Evolutionary conservation across 2,113 vertebrate genomes (phyloP).

Genomic region (Zapus hudsonius): DNA sequence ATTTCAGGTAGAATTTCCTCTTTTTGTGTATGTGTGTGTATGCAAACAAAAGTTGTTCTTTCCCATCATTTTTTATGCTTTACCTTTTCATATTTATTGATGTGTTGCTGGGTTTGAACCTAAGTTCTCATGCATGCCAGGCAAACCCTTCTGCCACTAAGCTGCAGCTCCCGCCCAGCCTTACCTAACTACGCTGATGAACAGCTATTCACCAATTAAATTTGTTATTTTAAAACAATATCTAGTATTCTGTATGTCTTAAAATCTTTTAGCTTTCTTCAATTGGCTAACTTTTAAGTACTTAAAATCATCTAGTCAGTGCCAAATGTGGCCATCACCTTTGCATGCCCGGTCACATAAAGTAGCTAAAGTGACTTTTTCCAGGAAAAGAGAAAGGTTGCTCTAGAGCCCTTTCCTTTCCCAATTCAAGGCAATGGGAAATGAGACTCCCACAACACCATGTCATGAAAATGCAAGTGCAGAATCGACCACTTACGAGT

Average conservation of each 20-base stretch:
- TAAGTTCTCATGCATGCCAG: neutral
- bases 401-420: conserved; percentile 2
- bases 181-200: neutral
- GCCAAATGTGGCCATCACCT: neutral
- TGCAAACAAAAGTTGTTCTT: conserved; percentile 3
- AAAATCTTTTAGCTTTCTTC: neutral
- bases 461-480: neutral
- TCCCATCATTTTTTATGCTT: neutral
- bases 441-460: neutral
- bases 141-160: neutral
- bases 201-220: neutral
- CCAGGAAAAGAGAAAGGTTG: neutral
- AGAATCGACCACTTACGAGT: neutral
- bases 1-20: conserved; percentile 52
- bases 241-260: neutral
- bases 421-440: neutral
- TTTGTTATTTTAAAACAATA: neutral
- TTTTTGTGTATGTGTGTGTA: conserved; percentile 43
- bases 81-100: neutral
- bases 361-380: neutral
- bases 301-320: neutral
- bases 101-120: neutral
- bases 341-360: neutral
- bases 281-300: conserved; percentile 12
- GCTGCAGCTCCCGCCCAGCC: neutral